A percentile compares a stretch with the other conserved stretches of the same genome.
Conservation (phyloP, 2,113 vertebrate species). For the Leucoraja erinaceus region DNA sequence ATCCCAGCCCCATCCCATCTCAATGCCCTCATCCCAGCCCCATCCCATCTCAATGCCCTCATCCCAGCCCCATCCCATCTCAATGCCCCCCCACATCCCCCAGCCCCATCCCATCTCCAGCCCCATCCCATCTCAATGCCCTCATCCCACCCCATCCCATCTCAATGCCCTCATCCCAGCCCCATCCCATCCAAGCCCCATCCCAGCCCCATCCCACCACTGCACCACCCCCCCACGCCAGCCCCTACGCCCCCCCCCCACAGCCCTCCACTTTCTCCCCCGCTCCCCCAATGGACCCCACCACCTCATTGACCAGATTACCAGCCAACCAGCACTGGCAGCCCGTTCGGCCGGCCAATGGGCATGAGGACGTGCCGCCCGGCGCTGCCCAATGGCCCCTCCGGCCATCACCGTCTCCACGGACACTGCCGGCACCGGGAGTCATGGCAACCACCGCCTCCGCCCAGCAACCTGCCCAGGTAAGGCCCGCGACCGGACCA, state of each 20-base stretch:
- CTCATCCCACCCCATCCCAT: no score
- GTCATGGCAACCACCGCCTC: neutral
- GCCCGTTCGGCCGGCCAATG: neutral
- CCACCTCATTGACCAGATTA: neutral
- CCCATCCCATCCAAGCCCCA: no score
- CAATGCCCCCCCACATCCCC: no score
- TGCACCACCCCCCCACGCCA: neutral
- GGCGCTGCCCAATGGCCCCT: neutral
- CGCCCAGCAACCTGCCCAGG: neutral
- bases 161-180: no score
- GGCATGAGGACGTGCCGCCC: neutral
- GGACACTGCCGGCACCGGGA: neutral
- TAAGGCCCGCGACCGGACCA: neutral
- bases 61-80: no score
- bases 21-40: slow-evolving; percentile 42
- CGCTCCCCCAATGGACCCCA: neutral
- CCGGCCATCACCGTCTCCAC: neutral
- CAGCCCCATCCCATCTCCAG: no score
- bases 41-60: neutral
- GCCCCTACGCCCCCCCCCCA: no score
- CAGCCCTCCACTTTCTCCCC: neutral
- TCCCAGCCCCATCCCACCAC: no score
- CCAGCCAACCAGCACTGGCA: neutral
- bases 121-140: no score
- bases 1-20: no score